Conservation (phyloP, 2,888 invertebrate genomes). For the Nemotelus pantherinus region DNA sequence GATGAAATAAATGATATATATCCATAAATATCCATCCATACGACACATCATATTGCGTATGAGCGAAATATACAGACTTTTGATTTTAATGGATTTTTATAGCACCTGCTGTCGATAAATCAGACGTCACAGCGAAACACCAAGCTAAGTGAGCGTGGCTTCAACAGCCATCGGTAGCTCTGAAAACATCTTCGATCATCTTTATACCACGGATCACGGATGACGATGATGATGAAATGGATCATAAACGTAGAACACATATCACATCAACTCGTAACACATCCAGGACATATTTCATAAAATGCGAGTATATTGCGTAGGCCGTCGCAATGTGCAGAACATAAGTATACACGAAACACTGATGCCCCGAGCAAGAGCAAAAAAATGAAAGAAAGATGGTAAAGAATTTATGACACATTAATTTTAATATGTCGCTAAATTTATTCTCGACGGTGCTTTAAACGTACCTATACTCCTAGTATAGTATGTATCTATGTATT, state of each 20-base stretch:
- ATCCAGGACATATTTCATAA: constrained; percentile 46
- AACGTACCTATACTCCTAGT: not conserved
- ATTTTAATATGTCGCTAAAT: constrained; percentile 49
- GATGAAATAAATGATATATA: constrained; percentile 22
- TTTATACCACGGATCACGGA: constrained; percentile 30
- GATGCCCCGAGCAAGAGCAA: not conserved
- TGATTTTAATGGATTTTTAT: constrained; percentile 47
- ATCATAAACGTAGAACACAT: constrained; percentile 20
- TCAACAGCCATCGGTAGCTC: not conserved
- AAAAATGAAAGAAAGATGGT: constrained; percentile 27
- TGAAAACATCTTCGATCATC: constrained; percentile 29
- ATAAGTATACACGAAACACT: not conserved
- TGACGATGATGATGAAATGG: not conserved
- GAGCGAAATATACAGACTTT: constrained; percentile 24
- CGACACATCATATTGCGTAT: constrained; percentile 10
- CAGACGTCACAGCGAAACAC: constrained; percentile 30
- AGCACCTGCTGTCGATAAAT: constrained; percentile 49
- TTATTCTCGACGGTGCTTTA: constrained; percentile 38
- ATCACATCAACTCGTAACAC: constrained; percentile 33
- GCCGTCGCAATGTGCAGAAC: not conserved
- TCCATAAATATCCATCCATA: not conserved
- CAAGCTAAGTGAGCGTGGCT: not conserved
- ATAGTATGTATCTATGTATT: too few relatives aligned
- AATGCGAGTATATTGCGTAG: constrained; percentile 12
- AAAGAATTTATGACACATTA: constrained; percentile 49